phyloP scores from a whole-genome alignment of 2,888 invertebrate species.

The Lasius fuliginosus region DNA sequence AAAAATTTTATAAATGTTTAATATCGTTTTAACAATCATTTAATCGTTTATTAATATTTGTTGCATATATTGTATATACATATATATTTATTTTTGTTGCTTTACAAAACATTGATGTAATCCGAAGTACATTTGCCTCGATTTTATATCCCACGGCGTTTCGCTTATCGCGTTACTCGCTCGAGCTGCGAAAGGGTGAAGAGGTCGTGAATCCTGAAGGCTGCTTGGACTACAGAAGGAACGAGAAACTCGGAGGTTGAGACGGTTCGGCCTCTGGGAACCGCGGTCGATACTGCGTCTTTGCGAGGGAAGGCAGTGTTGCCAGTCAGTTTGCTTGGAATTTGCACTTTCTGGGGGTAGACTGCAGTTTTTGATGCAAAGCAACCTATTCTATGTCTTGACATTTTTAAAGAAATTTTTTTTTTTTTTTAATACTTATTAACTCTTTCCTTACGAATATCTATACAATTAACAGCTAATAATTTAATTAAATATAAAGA shows the following conservation, averaged over 20 bases:
- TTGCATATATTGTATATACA: background rate
- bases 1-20: background rate
- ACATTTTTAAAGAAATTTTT: background rate
- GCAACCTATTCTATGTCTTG: background rate
- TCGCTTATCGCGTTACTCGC: slow-evolving; percentile 59
- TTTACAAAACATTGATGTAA: slow-evolving; percentile 20
- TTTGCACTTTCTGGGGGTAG: slow-evolving; percentile 78
- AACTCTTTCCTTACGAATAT: background rate
- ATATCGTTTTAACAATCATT: background rate
- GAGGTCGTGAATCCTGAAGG: slow-evolving; percentile 70
- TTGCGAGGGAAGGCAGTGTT: slow-evolving; percentile 79
- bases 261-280: slow-evolving; percentile 80
- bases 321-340: slow-evolving; percentile 81
- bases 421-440: background rate
- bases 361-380: background rate
- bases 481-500: background rate
- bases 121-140: slow-evolving; percentile 8
- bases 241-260: slow-evolving; percentile 78
- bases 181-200: slow-evolving; percentile 66
- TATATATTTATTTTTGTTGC: background rate
- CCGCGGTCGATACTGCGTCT: slow-evolving; percentile 82
- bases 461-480: background rate
- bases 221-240: slow-evolving; percentile 67
- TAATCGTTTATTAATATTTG: background rate
- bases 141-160: slow-evolving; percentile 35